A percentile compares a stretch with the other conserved stretches of the same genome.
These are phyloP conservation scores for Saccostrea glomerata DNA, from an alignment of 1,140 invertebrate genomes.

Conservation along the genomic window DNA sequence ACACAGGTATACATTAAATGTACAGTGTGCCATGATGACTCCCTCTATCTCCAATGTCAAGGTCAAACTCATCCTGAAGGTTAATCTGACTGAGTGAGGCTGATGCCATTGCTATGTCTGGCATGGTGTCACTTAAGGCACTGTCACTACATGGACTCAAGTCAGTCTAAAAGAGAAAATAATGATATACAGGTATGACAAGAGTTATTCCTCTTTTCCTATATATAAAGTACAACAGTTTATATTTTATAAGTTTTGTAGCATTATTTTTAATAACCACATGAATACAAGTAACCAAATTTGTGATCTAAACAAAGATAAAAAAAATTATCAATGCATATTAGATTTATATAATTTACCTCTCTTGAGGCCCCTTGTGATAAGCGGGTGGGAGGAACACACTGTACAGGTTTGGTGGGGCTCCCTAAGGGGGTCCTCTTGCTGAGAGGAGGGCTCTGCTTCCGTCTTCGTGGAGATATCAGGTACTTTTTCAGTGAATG, in stretches of 20 bases:
- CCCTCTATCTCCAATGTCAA: slow-evolving; percentile 86
- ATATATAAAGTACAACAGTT: background rate
- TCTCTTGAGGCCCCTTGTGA: background rate
- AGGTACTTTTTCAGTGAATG: slow-evolving; percentile 47
- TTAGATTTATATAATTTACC: background rate
- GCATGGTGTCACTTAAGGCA: slow-evolving; percentile 88
- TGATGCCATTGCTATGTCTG: slow-evolving; percentile 93
- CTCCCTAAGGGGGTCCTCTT: slow-evolving; percentile 42
- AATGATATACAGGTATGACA: slow-evolving; percentile 31
- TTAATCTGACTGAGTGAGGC: slow-evolving; percentile 86
- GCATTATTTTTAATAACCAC: background rate
- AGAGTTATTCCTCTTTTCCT: slow-evolving; percentile 33
- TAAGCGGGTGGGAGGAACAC: slow-evolving; percentile 59
- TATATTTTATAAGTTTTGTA: too few relatives aligned
- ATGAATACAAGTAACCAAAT: background rate
- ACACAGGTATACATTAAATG: slow-evolving; percentile 61
- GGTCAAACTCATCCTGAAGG: slow-evolving; percentile 84
- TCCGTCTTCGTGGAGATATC: slow-evolving; percentile 43
- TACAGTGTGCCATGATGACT: slow-evolving; percentile 73
- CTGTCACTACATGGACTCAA: slow-evolving; percentile 82
- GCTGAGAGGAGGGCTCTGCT: slow-evolving; percentile 54
- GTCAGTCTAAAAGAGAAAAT: slow-evolving; percentile 79
- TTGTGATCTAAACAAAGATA: background rate
- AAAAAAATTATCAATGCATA: background rate
- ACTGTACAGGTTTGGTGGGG: slow-evolving; percentile 56